phyloP scores from a whole-genome alignment of 53 echinoderm and acorn worm genomes.

The Actinopyga echinites region DNA sequence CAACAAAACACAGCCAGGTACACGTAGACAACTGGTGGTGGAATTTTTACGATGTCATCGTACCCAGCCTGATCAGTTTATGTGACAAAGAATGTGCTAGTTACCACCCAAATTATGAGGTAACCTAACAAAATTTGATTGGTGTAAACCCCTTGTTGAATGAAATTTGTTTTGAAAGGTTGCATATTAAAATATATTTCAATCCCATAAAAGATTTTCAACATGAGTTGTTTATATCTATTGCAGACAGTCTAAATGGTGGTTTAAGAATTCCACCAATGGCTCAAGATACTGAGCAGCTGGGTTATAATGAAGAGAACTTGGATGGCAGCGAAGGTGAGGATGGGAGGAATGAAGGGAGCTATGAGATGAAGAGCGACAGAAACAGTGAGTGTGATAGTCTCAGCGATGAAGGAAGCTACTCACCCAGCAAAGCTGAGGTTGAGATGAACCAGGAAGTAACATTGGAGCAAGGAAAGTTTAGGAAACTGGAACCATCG shows the following conservation, averaged over 20 bases:
- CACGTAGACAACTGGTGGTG: background rate
- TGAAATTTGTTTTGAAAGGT: background rate
- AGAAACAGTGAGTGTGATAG: slow-evolving; percentile 88
- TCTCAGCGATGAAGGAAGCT: slow-evolving; percentile 87
- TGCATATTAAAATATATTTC: too few species aligned
- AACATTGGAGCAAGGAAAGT: slow-evolving; percentile 78
- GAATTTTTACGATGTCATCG: slow-evolving; percentile 31
- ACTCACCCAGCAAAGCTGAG: slow-evolving; percentile 79
- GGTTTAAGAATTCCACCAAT: slow-evolving; percentile 6
- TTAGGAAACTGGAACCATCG: slow-evolving; percentile 45
- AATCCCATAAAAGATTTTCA: too few species aligned
- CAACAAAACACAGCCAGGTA: too few species aligned
- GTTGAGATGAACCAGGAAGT: slow-evolving; percentile 48
- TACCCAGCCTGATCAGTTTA: slow-evolving; percentile 1
- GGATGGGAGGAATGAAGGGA: slow-evolving; percentile 70
- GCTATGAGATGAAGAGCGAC: slow-evolving; percentile 84
- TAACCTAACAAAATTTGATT: background rate
- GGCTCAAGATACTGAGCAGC: slow-evolving; percentile 29
- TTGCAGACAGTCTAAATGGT: slow-evolving; percentile 28
- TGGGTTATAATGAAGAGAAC: slow-evolving; percentile 74
- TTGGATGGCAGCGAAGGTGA: slow-evolving; percentile 91
- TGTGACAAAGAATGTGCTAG: slow-evolving; percentile 13
- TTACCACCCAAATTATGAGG: background rate
- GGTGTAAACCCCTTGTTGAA: background rate
- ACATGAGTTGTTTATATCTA: background rate